Conservation (phyloP, 2,113 vertebrate genomes). For the Artemisiospiza belli region DNA sequence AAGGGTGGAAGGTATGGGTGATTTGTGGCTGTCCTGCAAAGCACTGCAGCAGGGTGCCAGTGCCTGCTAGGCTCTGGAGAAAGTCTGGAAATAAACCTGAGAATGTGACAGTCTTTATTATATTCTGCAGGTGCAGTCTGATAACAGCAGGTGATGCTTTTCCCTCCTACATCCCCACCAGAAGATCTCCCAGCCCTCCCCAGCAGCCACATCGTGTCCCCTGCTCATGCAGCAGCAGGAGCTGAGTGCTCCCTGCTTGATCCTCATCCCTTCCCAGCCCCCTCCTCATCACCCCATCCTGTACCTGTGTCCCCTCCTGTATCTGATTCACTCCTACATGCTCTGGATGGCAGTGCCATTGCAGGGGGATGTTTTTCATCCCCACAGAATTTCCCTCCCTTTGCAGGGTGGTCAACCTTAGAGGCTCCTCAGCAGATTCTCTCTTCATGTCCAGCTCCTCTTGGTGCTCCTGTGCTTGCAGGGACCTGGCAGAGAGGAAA, state of each 20-base stretch:
- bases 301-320: not conserved
- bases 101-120: not conserved
- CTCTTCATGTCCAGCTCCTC: not conserved
- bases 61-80: not conserved
- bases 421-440: not conserved
- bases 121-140: conserved; percentile 22
- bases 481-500: not conserved
- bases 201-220: fast-evolving
- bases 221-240: not conserved
- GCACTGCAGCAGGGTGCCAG: not conserved
- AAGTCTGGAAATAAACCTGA: not conserved
- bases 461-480: not conserved
- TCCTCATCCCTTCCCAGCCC: not conserved
- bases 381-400: not conserved
- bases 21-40: not conserved
- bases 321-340: fast-evolving
- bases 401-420: fast-evolving
- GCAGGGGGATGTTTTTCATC: not conserved
- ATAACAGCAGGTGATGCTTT: not conserved
- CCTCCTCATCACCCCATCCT: fast-evolving
- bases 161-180: not conserved
- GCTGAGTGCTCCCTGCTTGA: not conserved
- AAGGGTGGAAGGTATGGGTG: not conserved
- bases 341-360: fast-evolving
- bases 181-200: not conserved